Evolutionary conservation across 2,113 vertebrate species (phyloP), one percentile per base, ranked within the genome.

Genomic region (Rhynchomys soricoides): DNA sequence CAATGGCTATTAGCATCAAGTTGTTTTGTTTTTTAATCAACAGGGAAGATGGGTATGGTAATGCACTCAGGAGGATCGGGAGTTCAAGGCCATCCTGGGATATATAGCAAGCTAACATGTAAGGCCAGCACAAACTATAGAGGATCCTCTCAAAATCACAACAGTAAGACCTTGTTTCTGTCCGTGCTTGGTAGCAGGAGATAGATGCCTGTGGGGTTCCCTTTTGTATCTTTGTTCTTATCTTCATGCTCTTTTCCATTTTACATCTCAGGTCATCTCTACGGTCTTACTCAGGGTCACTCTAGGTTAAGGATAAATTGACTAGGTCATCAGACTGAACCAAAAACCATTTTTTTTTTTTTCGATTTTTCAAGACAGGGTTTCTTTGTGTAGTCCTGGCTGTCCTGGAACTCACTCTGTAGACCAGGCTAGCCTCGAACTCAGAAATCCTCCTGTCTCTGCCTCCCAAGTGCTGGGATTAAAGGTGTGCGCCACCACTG

Each of bases 251-350:
- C 52, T n/a, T 55, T 55, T 78, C 88, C 89, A 73, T 86, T 81
- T 83, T 74, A 34, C 70, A 90, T 45, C 31, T 81, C 45, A n/a
- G n/a, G n/a, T n/a, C n/a, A n/a, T n/a, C n/a, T n/a, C n/a, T n/a
- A n/a, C n/a, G n/a, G n/a, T n/a, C n/a, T n/a, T n/a, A n/a, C n/a
- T n/a, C n/a, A 62, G 59, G 8, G 50, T 94, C 82, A 93, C 5
- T 89, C 40, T 66, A 93, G 40, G 26, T 48, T 92, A 83, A 92
- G 40, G 24, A 48, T 68, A 91, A 97, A 94, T 70, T 26, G 90
- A 97, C 86, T 50, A 73, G 57, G 22, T 7, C 48, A 9, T 95
- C 70, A 93, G 40, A 87, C 12, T 48, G 70, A 94, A 95, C 3
- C 4, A 68, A 40, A 79, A 59, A 82, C 86, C 66, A 19, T 91